phyloP scores from a whole-genome alignment of 2,888 invertebrate genomes.

The Palloptera scutellata region DNA sequence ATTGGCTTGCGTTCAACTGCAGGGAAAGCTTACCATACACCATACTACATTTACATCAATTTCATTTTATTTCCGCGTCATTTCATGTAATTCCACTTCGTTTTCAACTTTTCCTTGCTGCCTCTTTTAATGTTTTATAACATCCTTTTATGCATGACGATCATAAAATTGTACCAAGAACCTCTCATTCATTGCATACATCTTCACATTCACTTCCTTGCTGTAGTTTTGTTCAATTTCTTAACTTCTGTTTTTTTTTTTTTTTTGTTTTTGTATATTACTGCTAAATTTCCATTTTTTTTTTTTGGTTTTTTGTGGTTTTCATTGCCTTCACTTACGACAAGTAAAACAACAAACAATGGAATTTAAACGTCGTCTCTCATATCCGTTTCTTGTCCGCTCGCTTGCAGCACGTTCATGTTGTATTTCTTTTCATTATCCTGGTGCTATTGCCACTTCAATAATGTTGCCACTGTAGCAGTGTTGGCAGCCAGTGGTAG shows the following conservation, averaged over 20 bases:
- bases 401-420: constrained; percentile 1
- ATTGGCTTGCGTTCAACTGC: too few relatives aligned
- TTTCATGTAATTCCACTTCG: too few relatives aligned
- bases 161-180: too few relatives aligned
- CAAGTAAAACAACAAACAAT: constrained; percentile 27
- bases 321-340: constrained; percentile 13
- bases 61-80: too few relatives aligned
- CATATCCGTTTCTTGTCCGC: constrained; percentile 21
- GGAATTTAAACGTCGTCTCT: constrained; percentile 30
- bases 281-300: neutral
- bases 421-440: neutral
- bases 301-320: constrained; percentile 1
- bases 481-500: neutral
- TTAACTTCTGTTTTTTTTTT: neutral
- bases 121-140: too few relatives aligned
- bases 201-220: neutral
- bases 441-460: neutral
- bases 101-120: too few relatives aligned
- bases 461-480: neutral
- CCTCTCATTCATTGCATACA: neutral
- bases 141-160: too few relatives aligned
- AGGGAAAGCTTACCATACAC: too few relatives aligned
- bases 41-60: too few relatives aligned
- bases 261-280: neutral
- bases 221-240: neutral